Evolutionary conservation across 2,113 vertebrate species (phyloP), one percentile per base, ranked within the genome.

Genomic region (Brachyhypopomus occidentalis): DNA sequence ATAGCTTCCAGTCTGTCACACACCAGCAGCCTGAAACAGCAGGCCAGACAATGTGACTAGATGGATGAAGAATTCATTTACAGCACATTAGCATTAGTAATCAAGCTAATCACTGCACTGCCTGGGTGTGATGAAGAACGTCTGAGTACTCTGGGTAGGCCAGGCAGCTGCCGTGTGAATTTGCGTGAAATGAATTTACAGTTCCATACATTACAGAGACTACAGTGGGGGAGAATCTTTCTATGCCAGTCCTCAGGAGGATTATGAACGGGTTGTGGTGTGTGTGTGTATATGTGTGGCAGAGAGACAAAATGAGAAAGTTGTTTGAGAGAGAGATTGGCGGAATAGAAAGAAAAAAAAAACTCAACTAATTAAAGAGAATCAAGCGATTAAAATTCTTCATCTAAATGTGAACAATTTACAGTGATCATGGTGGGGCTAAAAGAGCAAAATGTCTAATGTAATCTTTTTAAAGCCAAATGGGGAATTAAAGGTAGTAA

Each of bases 301-400:
- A 69, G 19, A 17, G 5, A 62, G 56, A 77, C 60, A 48, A 59
- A 80, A 22, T 3, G 60, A 78, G 56, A 20, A 52, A 55, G 55
- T 74, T 81, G 85, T 3, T 63, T 80, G 85, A 52, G 75, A 87
- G 83, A 82, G 72, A 80, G 86, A 77, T 86, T 82, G 87, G 90
- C 88, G 70, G 55, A 75, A 83, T 88, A 52, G 45, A 52, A 11
- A 52, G 2, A 52, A 14, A 52, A 52, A 52, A 14, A 38, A 75
- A 63, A 86, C 85, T 88, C 77, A 86, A 72, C 2, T 84, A 85
- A 90, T 88, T 88, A 90, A 86, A 88, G 78, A 87, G 77, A 87
- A 88, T 89, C 78, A 80, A 83, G 59, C 81, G 62, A 77, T 87
- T 87, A 85, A 86, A 77, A 72, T 82, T 84, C 74, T 66, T 62